A percentile compares a stretch with the other conserved stretches of the same genome.
phyloP scores from a whole-genome alignment of 2,888 invertebrate genomes.

The Oscheius sp. region DNA sequence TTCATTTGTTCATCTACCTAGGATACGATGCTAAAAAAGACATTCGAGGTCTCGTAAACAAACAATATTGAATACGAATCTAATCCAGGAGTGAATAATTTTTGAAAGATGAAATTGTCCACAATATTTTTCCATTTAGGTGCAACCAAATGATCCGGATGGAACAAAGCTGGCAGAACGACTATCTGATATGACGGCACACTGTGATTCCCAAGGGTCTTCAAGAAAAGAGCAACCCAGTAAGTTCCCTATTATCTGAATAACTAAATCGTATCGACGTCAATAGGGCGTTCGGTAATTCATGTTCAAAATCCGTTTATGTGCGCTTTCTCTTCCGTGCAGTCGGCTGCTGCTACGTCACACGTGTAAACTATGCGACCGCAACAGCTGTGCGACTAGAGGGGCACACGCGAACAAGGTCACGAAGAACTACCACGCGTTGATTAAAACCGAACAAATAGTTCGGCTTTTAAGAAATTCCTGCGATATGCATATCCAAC shows the following conservation, averaged over 20 bases:
- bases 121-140: constrained; percentile 36
- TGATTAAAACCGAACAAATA: neutral
- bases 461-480: neutral
- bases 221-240: constrained; percentile 42
- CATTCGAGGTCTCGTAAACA: no score
- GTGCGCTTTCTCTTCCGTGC: constrained; percentile 29
- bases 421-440: constrained; percentile 17
- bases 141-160: constrained; percentile 50
- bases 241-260: constrained; percentile 10
- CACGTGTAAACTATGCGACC: constrained; percentile 34
- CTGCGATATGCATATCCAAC: no score
- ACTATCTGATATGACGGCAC: constrained; percentile 52
- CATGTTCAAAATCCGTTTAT: constrained; percentile 5
- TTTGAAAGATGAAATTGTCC: no score
- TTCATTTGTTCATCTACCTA: no score
- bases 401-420: constrained; percentile 33
- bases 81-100: no score
- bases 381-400: constrained; percentile 31
- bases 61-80: no score
- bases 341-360: constrained; percentile 29
- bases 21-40: no score
- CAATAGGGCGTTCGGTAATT: neutral
- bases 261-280: constrained; percentile 5
- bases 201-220: constrained; percentile 40
- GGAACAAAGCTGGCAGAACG: constrained; percentile 53